A percentile compares a stretch with the other conserved stretches of the same genome.
phyloP scores from a whole-genome alignment of 2,888 invertebrate species.

The Tenodera sinensis region DNA sequence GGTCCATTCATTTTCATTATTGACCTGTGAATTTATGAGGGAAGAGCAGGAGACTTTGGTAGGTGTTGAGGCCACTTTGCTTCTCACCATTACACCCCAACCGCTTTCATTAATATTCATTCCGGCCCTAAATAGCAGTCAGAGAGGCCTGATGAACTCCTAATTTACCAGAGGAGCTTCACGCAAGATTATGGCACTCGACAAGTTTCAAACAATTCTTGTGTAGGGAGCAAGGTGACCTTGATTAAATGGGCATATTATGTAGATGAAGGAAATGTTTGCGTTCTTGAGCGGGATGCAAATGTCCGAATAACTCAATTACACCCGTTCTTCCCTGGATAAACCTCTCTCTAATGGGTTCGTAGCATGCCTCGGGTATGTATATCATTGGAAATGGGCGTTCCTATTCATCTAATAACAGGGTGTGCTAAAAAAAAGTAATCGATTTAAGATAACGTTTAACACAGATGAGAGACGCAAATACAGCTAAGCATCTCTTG shows the following conservation, averaged over 20 bases:
- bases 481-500: too few species aligned
- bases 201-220: neutral
- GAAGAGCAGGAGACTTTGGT: neutral
- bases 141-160: neutral
- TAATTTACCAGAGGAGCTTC: neutral
- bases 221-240: neutral
- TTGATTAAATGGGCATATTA: neutral
- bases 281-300: neutral
- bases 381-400: neutral
- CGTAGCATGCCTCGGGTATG: neutral
- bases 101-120: neutral
- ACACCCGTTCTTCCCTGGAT: neutral
- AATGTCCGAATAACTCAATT: neutral
- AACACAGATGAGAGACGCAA: too few species aligned
- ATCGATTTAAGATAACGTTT: too few species aligned
- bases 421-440: too few species aligned
- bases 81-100: neutral
- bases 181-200: neutral
- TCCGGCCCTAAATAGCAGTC: neutral
- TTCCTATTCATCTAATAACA: neutral
- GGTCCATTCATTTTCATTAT: neutral
- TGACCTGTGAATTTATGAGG: neutral
- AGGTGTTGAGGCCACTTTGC: neutral
- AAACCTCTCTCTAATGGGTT: neutral
- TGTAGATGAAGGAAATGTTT: neutral